phyloP scores from a whole-genome alignment of 1,140 invertebrate genomes.

The Eulimnadia texana region DNA sequence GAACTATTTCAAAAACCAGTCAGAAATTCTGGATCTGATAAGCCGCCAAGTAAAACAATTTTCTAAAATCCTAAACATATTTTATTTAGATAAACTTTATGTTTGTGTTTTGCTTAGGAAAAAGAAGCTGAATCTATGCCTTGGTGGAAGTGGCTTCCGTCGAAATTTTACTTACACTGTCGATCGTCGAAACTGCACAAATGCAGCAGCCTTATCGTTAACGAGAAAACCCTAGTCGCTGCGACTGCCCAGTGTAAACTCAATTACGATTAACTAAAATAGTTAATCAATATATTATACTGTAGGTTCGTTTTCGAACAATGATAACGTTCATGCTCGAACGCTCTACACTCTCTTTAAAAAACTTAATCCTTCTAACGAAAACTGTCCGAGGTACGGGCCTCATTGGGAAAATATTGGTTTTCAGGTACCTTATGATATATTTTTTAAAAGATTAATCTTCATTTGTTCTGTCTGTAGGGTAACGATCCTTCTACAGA shows the following conservation, averaged over 20 bases:
- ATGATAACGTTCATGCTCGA: slow-evolving; percentile 30
- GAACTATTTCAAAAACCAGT: neutral
- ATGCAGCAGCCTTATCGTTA: neutral
- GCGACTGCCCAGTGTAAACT: neutral
- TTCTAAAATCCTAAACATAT: neutral
- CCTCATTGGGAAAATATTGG: slow-evolving; percentile 42
- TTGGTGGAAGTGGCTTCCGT: neutral
- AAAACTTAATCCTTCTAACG: slow-evolving; percentile 30
- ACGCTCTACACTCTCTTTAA: slow-evolving; percentile 38
- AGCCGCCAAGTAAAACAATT: neutral
- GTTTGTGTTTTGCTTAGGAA: neutral
- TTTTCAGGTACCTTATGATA: slow-evolving; percentile 34
- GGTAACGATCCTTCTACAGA: slow-evolving; percentile 42
- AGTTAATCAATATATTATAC: slow-evolving; percentile 8
- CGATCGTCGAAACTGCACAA: neutral
- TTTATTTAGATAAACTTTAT: neutral
- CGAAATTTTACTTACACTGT: neutral
- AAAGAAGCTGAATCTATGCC: neutral
- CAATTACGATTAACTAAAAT: neutral
- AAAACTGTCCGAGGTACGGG: slow-evolving; percentile 33
- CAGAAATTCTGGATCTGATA: neutral
- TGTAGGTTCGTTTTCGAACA: slow-evolving; percentile 33
- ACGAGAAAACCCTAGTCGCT: neutral
- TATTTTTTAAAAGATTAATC: neutral
- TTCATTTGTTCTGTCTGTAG: slow-evolving; percentile 19